Conservation (phyloP, 2,797 vertebrate genomes). For the Enteromius thamalakanensis region DNA sequence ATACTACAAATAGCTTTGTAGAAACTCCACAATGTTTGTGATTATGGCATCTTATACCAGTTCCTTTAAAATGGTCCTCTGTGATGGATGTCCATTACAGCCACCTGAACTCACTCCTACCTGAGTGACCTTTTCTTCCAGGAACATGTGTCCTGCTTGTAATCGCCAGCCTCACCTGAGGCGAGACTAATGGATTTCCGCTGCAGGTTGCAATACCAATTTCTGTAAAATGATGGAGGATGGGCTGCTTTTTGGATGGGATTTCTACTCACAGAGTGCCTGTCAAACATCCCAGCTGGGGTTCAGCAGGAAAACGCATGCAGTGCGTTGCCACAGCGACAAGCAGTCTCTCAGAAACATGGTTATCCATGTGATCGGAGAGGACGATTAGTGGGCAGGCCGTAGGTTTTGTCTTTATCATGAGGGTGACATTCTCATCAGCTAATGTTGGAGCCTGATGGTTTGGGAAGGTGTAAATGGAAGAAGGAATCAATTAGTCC, state of each 20-base stretch:
- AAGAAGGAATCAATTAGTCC: slow-evolving; percentile 16
- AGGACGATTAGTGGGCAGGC: background rate
- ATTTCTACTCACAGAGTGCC: slow-evolving; percentile 37
- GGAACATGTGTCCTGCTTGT: slow-evolving; percentile 6
- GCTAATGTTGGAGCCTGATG: background rate
- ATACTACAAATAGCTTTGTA: background rate
- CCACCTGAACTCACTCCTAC: background rate
- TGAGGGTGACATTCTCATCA: background rate
- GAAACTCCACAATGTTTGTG: background rate
- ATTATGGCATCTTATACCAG: background rate
- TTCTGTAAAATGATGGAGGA: slow-evolving; percentile 29
- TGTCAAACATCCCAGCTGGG: slow-evolving; percentile 43
- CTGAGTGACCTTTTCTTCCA: slow-evolving; percentile 1
- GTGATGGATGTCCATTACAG: background rate
- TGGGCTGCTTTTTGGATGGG: slow-evolving; percentile 21
- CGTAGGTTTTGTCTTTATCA: slow-evolving; percentile 8
- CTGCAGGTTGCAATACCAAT: background rate
- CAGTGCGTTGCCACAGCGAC: slow-evolving; percentile 41
- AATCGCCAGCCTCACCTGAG: slow-evolving; percentile 1
- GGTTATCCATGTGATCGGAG: slow-evolving; percentile 27
- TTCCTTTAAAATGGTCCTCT: background rate
- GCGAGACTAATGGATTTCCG: slow-evolving; percentile 22
- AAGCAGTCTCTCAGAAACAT: slow-evolving; percentile 24
- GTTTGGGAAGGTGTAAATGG: slow-evolving; percentile 15
- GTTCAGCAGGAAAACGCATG: slow-evolving; percentile 1